phyloP scores from a whole-genome alignment of 2,888 invertebrate species.

The Sminthurides aquaticus region DNA sequence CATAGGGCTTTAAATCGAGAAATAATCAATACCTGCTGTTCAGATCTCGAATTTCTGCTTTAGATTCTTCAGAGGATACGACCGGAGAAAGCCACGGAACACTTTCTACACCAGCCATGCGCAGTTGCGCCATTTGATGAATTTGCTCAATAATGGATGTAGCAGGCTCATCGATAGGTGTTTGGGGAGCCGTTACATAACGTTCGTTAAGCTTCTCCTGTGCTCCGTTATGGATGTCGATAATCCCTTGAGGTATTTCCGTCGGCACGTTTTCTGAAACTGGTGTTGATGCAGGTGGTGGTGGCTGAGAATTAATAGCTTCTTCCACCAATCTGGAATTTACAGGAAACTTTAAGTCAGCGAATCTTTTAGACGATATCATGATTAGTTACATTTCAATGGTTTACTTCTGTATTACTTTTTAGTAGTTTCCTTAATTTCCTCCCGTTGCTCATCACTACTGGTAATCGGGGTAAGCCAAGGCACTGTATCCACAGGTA shows the following conservation, averaged over 20 bases:
- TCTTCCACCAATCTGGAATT: no score
- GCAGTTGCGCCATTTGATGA: conserved; percentile 9
- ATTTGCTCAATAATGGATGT: conserved; percentile 1
- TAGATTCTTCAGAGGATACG: not conserved
- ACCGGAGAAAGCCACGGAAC: conserved; percentile 9
- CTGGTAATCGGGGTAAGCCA: conserved; percentile 7
- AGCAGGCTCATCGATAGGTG: not conserved
- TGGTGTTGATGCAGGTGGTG: no score
- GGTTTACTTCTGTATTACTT: no score
- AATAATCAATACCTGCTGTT: not conserved
- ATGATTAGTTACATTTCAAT: no score
- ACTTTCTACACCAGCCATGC: no score
- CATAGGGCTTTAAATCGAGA: no score
- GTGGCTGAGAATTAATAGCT: no score
- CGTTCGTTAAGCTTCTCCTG: conserved; percentile 1
- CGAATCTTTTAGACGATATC: no score
- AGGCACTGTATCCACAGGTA: conserved; percentile 4
- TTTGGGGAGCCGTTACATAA: conserved; percentile 2
- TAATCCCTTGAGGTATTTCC: not conserved
- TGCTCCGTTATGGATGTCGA: not conserved
- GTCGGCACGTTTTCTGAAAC: no score
- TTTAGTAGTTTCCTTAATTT: not conserved
- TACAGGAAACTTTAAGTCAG: no score
- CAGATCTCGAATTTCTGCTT: not conserved
- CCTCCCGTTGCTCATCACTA: not conserved